phyloP scores from a whole-genome alignment of 2,797 vertebrate genomes.

The Spondyliosoma cantharus region DNA sequence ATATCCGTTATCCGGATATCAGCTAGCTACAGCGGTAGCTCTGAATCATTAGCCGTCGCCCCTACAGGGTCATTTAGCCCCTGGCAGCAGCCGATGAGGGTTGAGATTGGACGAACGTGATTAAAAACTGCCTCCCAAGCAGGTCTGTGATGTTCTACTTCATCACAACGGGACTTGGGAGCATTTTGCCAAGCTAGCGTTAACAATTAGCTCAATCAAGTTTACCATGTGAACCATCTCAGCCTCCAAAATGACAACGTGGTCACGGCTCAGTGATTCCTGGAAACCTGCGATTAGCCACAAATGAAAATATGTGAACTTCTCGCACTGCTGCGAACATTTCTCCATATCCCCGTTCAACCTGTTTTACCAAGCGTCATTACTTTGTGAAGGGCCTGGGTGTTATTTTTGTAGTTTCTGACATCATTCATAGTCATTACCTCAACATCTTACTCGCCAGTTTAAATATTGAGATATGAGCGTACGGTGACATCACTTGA shows the following conservation, averaged over 20 bases:
- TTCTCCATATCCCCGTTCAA: neutral
- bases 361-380: neutral
- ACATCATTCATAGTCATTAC: neutral
- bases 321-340: conserved; percentile 1
- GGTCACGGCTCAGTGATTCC: neutral
- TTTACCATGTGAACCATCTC: neutral
- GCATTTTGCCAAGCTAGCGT: neutral
- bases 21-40: no score
- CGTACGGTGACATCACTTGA: neutral
- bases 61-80: no score
- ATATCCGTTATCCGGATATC: no score
- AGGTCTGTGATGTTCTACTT: neutral
- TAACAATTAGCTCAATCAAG: neutral
- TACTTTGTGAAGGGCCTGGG: neutral
- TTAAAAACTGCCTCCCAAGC: neutral
- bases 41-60: no score
- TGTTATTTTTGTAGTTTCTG: conserved; percentile 8
- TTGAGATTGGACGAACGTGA: no score
- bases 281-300: conserved; percentile 1
- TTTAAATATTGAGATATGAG: no score
- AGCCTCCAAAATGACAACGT: neutral
- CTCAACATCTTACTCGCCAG: neutral
- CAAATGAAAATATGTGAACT: neutral
- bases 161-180: no score
- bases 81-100: no score